A percentile compares a stretch with the other conserved stretches of the same genome.
Evolutionary conservation across 2,113 vertebrate genomes (phyloP).

Genomic region (Sorex fumeus): DNA sequence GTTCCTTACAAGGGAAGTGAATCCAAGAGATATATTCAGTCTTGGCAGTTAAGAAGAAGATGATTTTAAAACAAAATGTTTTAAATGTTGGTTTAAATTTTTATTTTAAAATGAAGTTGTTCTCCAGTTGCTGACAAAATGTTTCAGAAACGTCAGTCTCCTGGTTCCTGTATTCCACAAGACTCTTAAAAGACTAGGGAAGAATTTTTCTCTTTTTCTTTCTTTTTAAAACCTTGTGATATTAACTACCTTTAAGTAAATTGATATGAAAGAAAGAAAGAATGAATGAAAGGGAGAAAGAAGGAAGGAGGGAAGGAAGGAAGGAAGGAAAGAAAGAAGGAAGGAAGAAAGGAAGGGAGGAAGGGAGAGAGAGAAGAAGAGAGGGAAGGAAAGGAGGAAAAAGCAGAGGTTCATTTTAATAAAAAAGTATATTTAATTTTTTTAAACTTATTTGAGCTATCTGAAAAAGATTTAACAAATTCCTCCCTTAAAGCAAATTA

Average conservation of each 20-base stretch:
- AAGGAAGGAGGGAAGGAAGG: no score
- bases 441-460: conserved; percentile 35
- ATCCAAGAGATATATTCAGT: conserved; percentile 56
- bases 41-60: conserved; percentile 82
- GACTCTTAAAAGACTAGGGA: conserved; percentile 69
- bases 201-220: neutral
- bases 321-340: no score
- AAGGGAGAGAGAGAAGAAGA: neutral
- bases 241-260: conserved; percentile 38
- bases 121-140: conserved; percentile 75
- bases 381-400: neutral
- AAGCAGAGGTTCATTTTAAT: neutral
- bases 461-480: conserved; percentile 40
- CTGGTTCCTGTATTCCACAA: conserved; percentile 64
- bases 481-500: neutral
- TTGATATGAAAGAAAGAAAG: neutral
- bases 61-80: conserved; percentile 73
- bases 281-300: no score
- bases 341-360: no score
- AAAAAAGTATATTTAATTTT: conserved; percentile 5
- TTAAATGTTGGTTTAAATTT: conserved; percentile 28
- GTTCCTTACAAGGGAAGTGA: conserved; percentile 71
- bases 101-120: conserved; percentile 79
- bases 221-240: conserved; percentile 31
- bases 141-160: conserved; percentile 75